These are phyloP conservation scores for Nannoperca obscura DNA, from an alignment of 2,797 vertebrate species.

Conservation along the genomic window DNA sequence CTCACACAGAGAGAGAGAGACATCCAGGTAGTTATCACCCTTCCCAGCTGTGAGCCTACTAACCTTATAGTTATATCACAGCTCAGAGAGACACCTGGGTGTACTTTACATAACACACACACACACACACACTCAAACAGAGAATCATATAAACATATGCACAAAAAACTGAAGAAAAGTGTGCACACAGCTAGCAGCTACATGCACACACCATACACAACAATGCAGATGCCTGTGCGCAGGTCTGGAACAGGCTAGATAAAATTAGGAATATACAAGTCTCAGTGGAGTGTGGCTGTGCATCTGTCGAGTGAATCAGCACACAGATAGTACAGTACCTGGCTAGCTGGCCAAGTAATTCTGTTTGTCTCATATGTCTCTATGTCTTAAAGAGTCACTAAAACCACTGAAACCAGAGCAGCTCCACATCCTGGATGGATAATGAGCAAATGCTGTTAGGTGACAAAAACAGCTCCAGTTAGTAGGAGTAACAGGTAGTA, in stretches of 20 bases:
- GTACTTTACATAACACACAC: constrained; percentile 55
- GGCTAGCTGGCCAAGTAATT: constrained; percentile 66
- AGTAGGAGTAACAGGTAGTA: constrained; percentile 21
- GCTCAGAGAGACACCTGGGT: constrained; percentile 64
- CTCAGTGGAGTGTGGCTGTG: constrained; percentile 62
- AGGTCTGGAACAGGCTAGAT: constrained; percentile 53
- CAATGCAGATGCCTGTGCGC: constrained; percentile 14
- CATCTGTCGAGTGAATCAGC: constrained; percentile 76
- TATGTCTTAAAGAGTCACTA: constrained; percentile 56
- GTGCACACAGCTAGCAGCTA: constrained; percentile 7
- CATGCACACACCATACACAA: constrained; percentile 27
- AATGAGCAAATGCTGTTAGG: constrained; percentile 44
- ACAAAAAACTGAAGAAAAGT: constrained; percentile 15
- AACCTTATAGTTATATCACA: constrained; percentile 68
- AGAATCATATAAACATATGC: background rate
- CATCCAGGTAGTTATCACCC: constrained; percentile 54
- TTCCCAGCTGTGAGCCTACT: constrained; percentile 58
- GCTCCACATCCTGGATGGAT: constrained; percentile 46
- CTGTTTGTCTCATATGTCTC: constrained; percentile 75
- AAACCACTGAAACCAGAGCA: constrained; percentile 42
- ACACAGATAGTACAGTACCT: constrained; percentile 58
- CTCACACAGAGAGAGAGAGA: constrained; percentile 17
- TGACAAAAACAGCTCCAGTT: constrained; percentile 42
- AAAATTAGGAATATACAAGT: constrained; percentile 57
- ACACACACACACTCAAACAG: constrained; percentile 12